Conservation (phyloP, 2,113 vertebrate species). For the Megatriorchis doriae region DNA sequence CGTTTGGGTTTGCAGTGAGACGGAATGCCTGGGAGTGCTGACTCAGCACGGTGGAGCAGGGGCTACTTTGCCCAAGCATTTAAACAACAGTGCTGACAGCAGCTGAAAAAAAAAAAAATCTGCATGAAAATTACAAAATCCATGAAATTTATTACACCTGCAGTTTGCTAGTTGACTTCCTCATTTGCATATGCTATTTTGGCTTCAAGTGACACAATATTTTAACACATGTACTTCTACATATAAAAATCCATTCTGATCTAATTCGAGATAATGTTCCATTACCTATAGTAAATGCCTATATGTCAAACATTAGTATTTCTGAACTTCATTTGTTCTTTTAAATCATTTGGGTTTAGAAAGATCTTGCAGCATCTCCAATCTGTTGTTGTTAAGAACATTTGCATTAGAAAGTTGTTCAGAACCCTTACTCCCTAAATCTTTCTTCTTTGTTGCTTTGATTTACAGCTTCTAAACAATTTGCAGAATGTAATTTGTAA, state of each 20-base stretch:
- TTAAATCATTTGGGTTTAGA: neutral
- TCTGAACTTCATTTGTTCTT: neutral
- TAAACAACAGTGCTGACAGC: neutral
- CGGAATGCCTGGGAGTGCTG: neutral
- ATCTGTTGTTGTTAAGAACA: neutral
- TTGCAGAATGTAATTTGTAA: slow-evolving; percentile 61
- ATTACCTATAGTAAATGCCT: neutral
- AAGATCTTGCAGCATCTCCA: neutral
- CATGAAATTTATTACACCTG: slow-evolving; percentile 44
- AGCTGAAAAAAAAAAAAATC: neutral
- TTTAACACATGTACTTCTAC: neutral
- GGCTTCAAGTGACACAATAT: neutral
- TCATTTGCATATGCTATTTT: neutral
- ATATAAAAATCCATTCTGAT: neutral
- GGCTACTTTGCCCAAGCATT: neutral
- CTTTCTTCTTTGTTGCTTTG: slow-evolving; percentile 52
- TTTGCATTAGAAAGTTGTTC: slow-evolving; percentile 20
- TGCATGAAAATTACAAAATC: neutral
- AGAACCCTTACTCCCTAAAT: slow-evolving; percentile 2
- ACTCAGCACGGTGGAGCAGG: neutral
- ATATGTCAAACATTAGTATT: neutral
- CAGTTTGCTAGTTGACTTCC: neutral
- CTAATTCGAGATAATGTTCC: neutral
- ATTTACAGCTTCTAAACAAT: slow-evolving; percentile 70
- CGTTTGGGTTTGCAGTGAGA: neutral